These are phyloP conservation scores for pig (Sus scrofa) DNA, from an alignment of 2,113 vertebrate genomes.

Conservation along the genomic window DNA sequence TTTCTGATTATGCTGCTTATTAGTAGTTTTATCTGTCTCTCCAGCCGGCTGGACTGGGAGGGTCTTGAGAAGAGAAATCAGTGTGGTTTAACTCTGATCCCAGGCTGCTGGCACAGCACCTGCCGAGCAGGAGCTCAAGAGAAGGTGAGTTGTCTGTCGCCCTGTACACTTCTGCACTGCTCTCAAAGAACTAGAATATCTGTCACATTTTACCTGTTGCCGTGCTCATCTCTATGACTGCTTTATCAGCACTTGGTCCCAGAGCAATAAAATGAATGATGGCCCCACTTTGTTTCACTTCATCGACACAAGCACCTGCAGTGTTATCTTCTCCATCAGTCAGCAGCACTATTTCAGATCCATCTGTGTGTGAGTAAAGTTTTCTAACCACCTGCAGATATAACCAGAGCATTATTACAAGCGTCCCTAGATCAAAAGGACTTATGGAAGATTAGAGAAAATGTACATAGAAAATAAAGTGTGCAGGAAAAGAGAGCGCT, in stretches of 20 bases:
- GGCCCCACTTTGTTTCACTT: conserved; percentile 76
- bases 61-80: not conserved
- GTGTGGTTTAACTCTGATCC: not conserved
- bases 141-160: not conserved
- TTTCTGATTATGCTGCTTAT: not conserved
- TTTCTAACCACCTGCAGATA: conserved; percentile 60
- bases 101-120: not conserved
- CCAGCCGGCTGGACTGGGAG: not conserved
- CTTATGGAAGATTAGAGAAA: not conserved
- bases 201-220: conserved; percentile 79
- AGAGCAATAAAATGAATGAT: conserved; percentile 84
- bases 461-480: not conserved
- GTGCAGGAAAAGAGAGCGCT: not conserved
- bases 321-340: conserved; percentile 80
- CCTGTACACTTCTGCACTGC: not conserved
- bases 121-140: not conserved
- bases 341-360: conserved; percentile 83
- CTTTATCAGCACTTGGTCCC: conserved; percentile 55
- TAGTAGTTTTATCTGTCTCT: not conserved
- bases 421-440: not conserved
- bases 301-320: not conserved
- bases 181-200: not conserved
- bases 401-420: not conserved
- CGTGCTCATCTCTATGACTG: conserved; percentile 15
- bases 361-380: fast-evolving